Conservation (phyloP, 2,113 vertebrate genomes). For the Scolopax mira region DNA sequence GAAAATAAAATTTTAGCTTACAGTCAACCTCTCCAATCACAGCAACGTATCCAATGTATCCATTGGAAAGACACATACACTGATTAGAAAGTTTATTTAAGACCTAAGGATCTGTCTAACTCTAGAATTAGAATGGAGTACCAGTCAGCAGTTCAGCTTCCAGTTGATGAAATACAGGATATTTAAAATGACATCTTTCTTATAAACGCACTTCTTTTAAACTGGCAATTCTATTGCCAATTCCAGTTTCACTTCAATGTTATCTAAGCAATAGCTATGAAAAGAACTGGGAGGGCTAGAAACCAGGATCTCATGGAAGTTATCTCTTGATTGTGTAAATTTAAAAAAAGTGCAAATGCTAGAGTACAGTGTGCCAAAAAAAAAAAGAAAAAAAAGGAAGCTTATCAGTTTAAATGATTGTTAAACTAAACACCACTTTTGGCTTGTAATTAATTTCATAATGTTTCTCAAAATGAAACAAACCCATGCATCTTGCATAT, state of each 20-base stretch:
- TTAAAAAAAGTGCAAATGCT: not conserved
- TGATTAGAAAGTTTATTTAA: not conserved
- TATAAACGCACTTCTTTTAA: not conserved
- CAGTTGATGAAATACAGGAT: not conserved
- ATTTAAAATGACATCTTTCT: not conserved
- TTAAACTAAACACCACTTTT: not conserved
- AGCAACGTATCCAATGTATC: not conserved
- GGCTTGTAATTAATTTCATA: not conserved
- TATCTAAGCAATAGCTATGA: not conserved
- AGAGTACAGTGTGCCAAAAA: not conserved
- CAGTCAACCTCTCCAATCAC: not conserved
- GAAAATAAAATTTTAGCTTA: not conserved
- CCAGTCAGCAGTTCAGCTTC: not conserved
- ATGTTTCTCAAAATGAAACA: not conserved
- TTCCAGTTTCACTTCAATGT: not conserved
- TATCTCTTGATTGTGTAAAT: not conserved
- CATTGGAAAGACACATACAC: fast-evolving
- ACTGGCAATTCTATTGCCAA: not conserved
- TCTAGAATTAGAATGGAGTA: not conserved
- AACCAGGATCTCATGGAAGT: not conserved
- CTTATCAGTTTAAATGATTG: not conserved
- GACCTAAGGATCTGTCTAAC: not conserved
- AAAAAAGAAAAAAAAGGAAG: not conserved
- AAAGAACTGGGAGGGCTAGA: not conserved
- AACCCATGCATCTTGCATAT: not conserved